Percentiles rank a stretch among this genome's conserved stretches.
Evolutionary conservation across 2,113 vertebrate genomes (phyloP).

Genomic region (Arvicanthis niloticus): DNA sequence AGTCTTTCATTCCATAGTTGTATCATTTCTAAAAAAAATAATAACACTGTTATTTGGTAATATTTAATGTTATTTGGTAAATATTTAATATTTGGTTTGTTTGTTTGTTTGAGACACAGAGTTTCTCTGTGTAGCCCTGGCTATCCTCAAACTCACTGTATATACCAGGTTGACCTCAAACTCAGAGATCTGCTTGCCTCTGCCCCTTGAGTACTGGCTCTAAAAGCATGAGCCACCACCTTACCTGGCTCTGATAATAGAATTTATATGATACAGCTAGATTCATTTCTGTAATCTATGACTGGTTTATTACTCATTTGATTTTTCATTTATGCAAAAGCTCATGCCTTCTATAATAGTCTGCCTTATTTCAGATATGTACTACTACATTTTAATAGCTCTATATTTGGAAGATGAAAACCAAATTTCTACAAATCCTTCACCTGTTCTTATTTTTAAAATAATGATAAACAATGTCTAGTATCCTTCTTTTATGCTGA

Average conservation of each 20-base stretch:
- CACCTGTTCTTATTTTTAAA: not conserved
- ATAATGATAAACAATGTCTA: not conserved
- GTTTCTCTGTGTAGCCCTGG: not conserved
- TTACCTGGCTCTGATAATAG: not conserved
- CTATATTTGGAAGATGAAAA: conserved; percentile 10
- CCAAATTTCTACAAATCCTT: not conserved
- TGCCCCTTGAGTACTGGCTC: not conserved
- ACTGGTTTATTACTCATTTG: not conserved
- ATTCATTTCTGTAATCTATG: not conserved
- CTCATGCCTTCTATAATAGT: not conserved
- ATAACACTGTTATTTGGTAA: not conserved
- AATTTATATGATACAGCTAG: not conserved
- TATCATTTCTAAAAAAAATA: not conserved
- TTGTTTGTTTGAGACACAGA: not conserved
- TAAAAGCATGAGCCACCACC: not conserved
- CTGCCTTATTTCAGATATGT: not conserved
- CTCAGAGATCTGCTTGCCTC: not conserved
- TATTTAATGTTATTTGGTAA: not conserved
- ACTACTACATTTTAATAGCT: not conserved
- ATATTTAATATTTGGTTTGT: too few relatives aligned
- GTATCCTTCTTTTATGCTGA: not conserved
- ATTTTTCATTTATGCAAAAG: conserved; percentile 13
- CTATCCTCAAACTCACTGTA: not conserved
- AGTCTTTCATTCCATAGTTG: not conserved
- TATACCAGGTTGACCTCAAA: not conserved